Evolutionary conservation across 2,797 vertebrate genomes (phyloP).

Genomic region (Schizothorax lantsangensis): DNA sequence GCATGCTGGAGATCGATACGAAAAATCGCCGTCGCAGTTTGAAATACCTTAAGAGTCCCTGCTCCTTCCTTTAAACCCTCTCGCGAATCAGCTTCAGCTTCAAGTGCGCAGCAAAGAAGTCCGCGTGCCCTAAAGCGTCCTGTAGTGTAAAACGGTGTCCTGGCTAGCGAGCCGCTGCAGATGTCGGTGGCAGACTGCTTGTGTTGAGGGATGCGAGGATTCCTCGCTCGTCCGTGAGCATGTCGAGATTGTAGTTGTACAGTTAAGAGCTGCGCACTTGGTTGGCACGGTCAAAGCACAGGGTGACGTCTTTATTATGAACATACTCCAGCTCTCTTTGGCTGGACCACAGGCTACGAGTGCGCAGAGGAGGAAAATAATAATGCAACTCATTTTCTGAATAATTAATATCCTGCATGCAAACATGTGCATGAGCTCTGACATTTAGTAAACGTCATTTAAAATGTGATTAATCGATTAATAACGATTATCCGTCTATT

Average conservation of each 20-base stretch:
- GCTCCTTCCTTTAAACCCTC: conserved; percentile 49
- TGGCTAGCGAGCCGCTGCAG: conserved; percentile 30
- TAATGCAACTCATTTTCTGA: background rate
- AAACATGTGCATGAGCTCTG: background rate
- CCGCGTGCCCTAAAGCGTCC: conserved; percentile 48
- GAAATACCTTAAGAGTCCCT: conserved; percentile 55
- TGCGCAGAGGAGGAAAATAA: conserved; percentile 18
- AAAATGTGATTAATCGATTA: background rate
- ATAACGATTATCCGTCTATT: background rate
- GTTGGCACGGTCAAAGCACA: conserved; percentile 71
- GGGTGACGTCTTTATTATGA: conserved; percentile 81
- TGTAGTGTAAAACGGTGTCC: conserved; percentile 22
- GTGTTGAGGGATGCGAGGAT: conserved; percentile 40
- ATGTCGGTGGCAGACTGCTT: conserved; percentile 33
- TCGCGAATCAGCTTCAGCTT: conserved; percentile 18
- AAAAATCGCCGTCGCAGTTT: conserved; percentile 42
- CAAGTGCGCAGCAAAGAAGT: conserved; percentile 46
- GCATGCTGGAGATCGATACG: conserved; percentile 11
- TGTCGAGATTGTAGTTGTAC: conserved; percentile 76
- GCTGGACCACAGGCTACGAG: conserved; percentile 41
- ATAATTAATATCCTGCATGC: background rate
- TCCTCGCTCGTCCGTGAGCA: conserved; percentile 60
- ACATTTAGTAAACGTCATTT: background rate
- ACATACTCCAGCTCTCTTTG: conserved; percentile 57
- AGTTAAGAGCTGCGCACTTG: conserved; percentile 80